Evolutionary conservation across 2,113 vertebrate species (phyloP).

Genomic region (Vidua chalybeata): DNA sequence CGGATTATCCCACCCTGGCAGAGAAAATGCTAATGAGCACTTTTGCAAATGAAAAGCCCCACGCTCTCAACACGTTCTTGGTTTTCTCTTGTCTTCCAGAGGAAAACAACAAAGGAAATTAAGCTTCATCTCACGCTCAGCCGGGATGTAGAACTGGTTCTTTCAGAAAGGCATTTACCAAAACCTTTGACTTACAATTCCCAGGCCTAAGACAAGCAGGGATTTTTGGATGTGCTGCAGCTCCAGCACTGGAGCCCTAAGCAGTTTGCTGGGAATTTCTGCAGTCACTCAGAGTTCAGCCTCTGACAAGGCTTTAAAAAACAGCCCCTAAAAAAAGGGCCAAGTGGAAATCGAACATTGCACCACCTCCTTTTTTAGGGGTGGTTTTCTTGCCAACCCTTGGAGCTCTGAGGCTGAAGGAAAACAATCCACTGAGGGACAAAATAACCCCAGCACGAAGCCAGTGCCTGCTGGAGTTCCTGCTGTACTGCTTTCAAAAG

Average conservation of each 20-base stretch:
- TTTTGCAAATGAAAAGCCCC: constrained; percentile 60
- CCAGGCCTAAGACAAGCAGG: not conserved
- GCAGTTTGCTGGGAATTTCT: not conserved
- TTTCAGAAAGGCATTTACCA: constrained; percentile 44
- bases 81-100: constrained; percentile 46
- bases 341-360: not conserved
- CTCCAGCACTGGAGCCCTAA: not conserved
- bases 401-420: not conserved
- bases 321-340: not conserved
- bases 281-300: not conserved
- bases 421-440: not conserved
- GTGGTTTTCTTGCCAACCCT: not conserved
- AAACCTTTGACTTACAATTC: constrained; percentile 53
- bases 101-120: constrained; percentile 60
- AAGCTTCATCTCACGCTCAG: constrained; percentile 65
- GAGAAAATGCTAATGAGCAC: constrained; percentile 69
- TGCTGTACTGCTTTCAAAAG: not conserved
- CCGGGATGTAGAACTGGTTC: constrained; percentile 29
- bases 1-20: constrained; percentile 33
- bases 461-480: not conserved
- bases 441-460: not conserved
- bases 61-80: constrained; percentile 17
- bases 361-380: not conserved
- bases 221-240: not conserved
- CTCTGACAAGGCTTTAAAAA: not conserved